Evolutionary conservation across 2,113 vertebrate species (phyloP), one percentile per base, ranked within the genome.

Genomic region (Sardina pilchardus): DNA sequence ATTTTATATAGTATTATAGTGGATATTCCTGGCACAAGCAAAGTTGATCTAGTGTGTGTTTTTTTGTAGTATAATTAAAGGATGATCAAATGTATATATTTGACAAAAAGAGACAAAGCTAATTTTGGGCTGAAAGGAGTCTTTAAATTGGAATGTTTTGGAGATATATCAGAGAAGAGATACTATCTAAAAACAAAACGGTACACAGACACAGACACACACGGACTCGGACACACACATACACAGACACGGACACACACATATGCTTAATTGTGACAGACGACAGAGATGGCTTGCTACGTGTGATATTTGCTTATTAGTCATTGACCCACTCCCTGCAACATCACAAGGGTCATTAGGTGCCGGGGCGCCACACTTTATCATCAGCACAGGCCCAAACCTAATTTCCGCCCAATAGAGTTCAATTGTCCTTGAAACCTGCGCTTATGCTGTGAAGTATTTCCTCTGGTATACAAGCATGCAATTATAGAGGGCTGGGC

Each of bases 341-440:
- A 90, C 89, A 91, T 91, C 89, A 90, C 90, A 91, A 88, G 90
- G 89, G 88, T 90, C 90, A 90, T 91, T 91, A 91, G 90, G 87
- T 91, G 86, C 89, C 14, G 39, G 83, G 87, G 84, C 48, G 85
- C 88, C 86, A 48, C 71, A 86, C 81, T 90, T 89, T 89, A 82
- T 91, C 90, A 88, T 88, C 84, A 56, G 82, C 78, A 85, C 86
- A 92, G 92, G 83, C 86, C 92, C 92, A 90, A 89, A 89, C 87
- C 83, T 89, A 88, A 89, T 91, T 87, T 88, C 63, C 85, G 86
- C 86, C 86, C 84, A 87, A 89, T 88, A 89, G 90, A 89, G 90
- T 91, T 90, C 89, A 91, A 91, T 91, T 90, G 90, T 91, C 87
- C 90, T 91, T 91, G 90, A 91, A 91, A 91, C 87, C 88, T 90